A percentile compares a stretch with the other conserved stretches of the same genome.
These are phyloP conservation scores for Ennomos fuscantarius DNA, from an alignment of 2,888 invertebrate species.

Conservation along the genomic window DNA sequence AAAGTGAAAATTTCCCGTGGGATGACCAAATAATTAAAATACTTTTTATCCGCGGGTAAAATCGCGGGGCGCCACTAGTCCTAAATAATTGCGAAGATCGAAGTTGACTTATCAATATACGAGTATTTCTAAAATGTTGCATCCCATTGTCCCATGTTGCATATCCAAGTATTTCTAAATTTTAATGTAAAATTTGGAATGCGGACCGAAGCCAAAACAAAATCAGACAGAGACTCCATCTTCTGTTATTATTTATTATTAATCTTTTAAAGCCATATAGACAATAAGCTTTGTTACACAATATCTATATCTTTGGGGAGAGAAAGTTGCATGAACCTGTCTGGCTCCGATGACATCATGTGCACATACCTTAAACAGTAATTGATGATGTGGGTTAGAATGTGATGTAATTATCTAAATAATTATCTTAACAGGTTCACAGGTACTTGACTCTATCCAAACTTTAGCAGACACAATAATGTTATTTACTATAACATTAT, in stretches of 20 bases:
- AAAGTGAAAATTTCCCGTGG: too few species aligned
- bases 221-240: constrained; percentile 5
- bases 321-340: constrained; percentile 58
- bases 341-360: constrained; percentile 54
- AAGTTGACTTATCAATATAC: too few species aligned
- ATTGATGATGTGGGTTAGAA: constrained; percentile 39
- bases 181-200: constrained; percentile 1
- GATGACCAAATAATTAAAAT: too few species aligned
- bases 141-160: too few species aligned
- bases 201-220: constrained; percentile 12
- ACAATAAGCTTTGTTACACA: constrained; percentile 48
- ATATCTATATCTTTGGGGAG: constrained; percentile 46
- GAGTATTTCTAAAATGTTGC: not conserved
- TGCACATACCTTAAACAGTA: constrained; percentile 37
- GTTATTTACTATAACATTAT: too few species aligned
- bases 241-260: constrained; percentile 2
- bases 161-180: too few species aligned
- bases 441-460: not conserved
- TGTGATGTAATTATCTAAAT: constrained; percentile 32
- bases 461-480: constrained; percentile 4
- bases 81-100: too few species aligned
- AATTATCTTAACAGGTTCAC: constrained; percentile 16
- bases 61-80: too few species aligned
- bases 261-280: constrained; percentile 26
- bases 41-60: too few species aligned